Evolutionary conservation across 1,140 invertebrate genomes (phyloP), one percentile per base, ranked within the genome.

Genomic region (Drosophila ambigua): DNA sequence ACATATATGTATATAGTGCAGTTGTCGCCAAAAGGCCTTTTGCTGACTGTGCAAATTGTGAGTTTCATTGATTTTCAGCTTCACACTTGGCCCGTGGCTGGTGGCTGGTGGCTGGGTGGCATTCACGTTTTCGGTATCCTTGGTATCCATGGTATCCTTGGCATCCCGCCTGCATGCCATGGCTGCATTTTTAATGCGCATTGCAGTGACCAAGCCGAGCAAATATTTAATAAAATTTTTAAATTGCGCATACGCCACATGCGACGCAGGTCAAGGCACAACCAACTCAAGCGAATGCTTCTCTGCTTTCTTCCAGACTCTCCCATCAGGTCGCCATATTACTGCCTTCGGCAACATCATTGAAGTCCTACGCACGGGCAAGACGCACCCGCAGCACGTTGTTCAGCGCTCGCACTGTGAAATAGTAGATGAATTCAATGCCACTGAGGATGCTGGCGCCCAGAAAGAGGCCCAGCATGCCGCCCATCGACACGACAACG

Each of bases 391-490:
- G 41, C 20, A 43, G 13, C 9, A 15, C 35, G 7, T 63, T 90
- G 51, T 72, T 90, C 4, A 53, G 44, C n/a, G 81, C 67, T 41
- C 90, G 75, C 35, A 91, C 23, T 59, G 77, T 84, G 60, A 93
- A 92, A 57, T 92, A 93, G 66, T 93, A 93, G 9, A 93, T 5
- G 20, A 93, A 81, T 75, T 93, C 93, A 7, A 93, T 92, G 57
- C 90, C 90, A 69, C 93, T 93, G n/a, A 93, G 78, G 15, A 93
- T 83, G 77, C 93, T 93, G 45, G 93, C 93, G 4, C 93, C 93
- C 9, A 93, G 74, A 55, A 93, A 93, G 1, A 93, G 72, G 2
- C 92, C 92, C 23, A 93, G 73, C 31, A 92, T 93, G 1, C 93
- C 93, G 7, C 93, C 93, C 74, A 93, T 92, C 13, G 93, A 93